Conservation (phyloP, 64 coral and sea anemone species). For the Actinia equina region DNA sequence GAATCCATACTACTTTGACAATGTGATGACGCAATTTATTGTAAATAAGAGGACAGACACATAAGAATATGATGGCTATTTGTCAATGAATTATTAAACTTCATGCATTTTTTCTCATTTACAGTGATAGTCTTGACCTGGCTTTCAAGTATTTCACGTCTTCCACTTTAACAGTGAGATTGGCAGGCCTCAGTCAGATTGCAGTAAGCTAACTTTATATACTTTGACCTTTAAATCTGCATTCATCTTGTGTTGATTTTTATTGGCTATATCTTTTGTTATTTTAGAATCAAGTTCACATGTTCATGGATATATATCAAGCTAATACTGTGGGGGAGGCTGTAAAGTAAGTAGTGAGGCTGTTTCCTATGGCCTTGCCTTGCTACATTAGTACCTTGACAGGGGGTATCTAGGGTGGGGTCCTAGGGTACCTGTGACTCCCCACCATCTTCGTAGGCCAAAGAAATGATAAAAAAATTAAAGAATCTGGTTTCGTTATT, state of each 20-base stretch:
- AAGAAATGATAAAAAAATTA: too few species aligned
- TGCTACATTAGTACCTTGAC: background rate
- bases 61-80: too few species aligned
- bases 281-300: constrained; percentile 95
- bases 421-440: too few species aligned
- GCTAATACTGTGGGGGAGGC: constrained; percentile 73
- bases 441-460: too few species aligned
- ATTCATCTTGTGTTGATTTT: background rate
- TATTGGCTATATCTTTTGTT: background rate
- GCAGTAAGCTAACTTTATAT: constrained; percentile 48
- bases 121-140: constrained; percentile 92
- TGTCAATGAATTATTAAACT: background rate
- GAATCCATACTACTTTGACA: too few species aligned
- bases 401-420: too few species aligned
- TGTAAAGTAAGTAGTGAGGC: constrained; percentile 47
- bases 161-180: constrained; percentile 89
- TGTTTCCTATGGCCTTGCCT: background rate
- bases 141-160: constrained; percentile 99
- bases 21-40: too few species aligned
- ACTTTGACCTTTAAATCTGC: background rate
- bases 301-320: constrained; percentile 97
- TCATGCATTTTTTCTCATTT: background rate
- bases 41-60: too few species aligned
- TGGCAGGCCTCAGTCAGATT: constrained; percentile 95
- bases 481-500: too few species aligned